These are phyloP conservation scores for Athene noctua DNA, from an alignment of 2,113 vertebrate genomes.

Conservation along the genomic window DNA sequence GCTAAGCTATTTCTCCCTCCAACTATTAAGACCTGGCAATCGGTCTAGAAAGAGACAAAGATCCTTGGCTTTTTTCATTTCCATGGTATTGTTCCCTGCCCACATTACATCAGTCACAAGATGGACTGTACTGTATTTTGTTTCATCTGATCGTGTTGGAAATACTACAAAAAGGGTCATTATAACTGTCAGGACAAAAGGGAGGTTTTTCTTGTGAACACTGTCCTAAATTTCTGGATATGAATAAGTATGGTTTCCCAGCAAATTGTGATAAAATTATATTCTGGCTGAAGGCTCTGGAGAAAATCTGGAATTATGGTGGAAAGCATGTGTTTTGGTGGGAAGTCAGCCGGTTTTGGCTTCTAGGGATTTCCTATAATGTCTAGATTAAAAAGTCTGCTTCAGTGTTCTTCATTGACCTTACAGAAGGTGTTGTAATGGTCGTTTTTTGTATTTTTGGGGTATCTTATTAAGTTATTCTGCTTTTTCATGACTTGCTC, in stretches of 20 bases:
- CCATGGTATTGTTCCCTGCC: slow-evolving; percentile 27
- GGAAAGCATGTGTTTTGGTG: neutral
- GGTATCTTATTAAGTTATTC: neutral
- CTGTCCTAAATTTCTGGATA: neutral
- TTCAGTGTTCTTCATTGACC: neutral
- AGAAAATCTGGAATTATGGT: neutral
- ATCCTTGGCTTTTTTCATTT: slow-evolving; percentile 9
- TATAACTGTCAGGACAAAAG: neutral
- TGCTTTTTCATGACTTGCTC: neutral
- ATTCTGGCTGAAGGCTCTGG: neutral
- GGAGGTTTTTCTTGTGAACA: neutral
- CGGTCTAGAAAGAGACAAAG: slow-evolving; percentile 6
- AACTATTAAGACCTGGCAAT: slow-evolving; percentile 23
- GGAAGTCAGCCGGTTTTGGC: neutral
- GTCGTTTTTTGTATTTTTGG: neutral
- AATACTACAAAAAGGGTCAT: neutral
- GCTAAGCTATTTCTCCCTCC: neutral
- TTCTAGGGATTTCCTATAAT: neutral
- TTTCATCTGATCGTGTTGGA: neutral
- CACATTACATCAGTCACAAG: neutral
- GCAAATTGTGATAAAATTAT: neutral
- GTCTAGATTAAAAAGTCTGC: neutral
- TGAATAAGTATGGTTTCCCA: neutral
- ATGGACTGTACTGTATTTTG: neutral
- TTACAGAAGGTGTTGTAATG: neutral